These are phyloP conservation scores for Onychorhynchus coronatus DNA, from an alignment of 2,113 vertebrate genomes.

Conservation along the genomic window DNA sequence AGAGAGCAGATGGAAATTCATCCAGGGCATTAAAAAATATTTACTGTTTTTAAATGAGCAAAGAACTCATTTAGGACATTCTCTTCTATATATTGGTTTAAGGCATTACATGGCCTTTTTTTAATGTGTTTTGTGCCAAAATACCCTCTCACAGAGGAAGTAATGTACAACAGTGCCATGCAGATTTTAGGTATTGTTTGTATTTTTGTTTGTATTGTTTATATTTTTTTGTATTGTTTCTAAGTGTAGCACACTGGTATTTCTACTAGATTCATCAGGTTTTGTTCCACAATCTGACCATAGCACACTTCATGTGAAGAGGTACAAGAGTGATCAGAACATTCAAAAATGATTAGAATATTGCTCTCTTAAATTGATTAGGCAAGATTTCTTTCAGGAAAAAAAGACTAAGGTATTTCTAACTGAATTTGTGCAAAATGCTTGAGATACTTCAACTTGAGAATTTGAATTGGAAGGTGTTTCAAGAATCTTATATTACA, in stretches of 20 bases:
- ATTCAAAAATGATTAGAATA: background rate
- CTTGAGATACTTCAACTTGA: background rate
- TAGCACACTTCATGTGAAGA: background rate
- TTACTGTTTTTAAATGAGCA: slow-evolving; percentile 18
- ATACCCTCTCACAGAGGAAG: background rate
- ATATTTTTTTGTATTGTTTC: too few species aligned
- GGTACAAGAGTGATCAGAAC: background rate
- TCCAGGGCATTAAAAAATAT: background rate
- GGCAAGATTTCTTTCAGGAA: background rate
- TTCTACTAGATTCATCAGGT: background rate
- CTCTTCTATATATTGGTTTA: background rate
- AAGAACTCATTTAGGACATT: background rate
- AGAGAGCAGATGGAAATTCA: background rate
- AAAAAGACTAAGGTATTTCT: background rate
- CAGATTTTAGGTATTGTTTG: background rate
- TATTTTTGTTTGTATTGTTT: too few species aligned
- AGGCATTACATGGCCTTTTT: background rate
- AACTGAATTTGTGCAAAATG: background rate
- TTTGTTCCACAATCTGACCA: background rate
- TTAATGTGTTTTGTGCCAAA: background rate
- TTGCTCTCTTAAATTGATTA: background rate
- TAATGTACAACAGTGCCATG: background rate
- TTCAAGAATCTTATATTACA: background rate
- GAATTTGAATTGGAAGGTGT: background rate
- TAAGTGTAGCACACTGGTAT: background rate